Evolutionary conservation across 2,797 vertebrate species (phyloP), one percentile per base, ranked within the genome.

Genomic region (Hyperoplus immaculatus): DNA sequence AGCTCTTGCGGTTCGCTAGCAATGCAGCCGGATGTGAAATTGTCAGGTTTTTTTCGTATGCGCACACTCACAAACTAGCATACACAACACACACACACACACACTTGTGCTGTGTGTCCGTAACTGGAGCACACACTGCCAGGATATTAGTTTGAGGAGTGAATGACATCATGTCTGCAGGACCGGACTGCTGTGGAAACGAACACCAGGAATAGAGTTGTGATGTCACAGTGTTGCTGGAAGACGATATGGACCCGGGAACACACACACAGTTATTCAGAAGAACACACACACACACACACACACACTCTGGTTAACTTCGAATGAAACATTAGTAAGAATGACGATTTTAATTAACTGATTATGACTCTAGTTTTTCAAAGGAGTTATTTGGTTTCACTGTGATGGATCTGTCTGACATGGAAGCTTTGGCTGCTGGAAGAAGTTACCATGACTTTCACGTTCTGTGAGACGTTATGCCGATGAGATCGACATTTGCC

Each of bases 91-190:
- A 36, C 50, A 61, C 21, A 62, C 15, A 50, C 57, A 67, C 58
- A 39, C 42, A 5, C 71, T 11, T 8, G 15, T 18, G 41, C 79
- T 60, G 72, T 72, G 80, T 82, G 79, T 85, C 88, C 57, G 91
- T 90, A 93, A 92, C 83, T 76, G 80, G 77, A 81, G 82, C 46
- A 13, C 83, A 66, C 78, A 60, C 86, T 89, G 90, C 85, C 88
- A 90, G 88, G 92, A 93, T 90, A 81, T 85, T 80, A 58, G 87
- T 78, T 84, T 72, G 88, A 83, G 88, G 75, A 79, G 83, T 89
- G 90, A 91, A 95, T 96, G 94, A 95, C 93, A 93, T 95, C 93
- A 95, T 93, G 91, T 90, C 92, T 93, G 89, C 85, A 87, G 87
- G 87, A 87, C 63, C 62, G 75, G 69, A 76, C 78, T 68, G 72